phyloP scores from a whole-genome alignment of 2,888 invertebrate genomes.

The Drosophila recens region DNA sequence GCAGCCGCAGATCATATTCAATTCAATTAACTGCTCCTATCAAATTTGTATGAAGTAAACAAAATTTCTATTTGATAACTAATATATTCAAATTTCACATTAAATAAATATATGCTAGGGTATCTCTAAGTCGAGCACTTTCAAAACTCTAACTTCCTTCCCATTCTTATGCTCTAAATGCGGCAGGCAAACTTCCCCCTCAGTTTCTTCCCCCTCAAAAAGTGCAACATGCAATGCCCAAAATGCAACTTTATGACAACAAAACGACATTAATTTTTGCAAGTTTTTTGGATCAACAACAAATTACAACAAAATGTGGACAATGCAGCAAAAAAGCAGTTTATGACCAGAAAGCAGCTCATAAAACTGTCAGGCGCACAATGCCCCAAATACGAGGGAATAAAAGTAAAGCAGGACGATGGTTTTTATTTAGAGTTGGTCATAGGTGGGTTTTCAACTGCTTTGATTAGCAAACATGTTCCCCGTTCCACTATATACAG shows the following conservation, averaged over 20 bases:
- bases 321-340: slow-evolving; percentile 32
- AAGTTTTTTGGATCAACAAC: slow-evolving; percentile 61
- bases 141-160: not conserved
- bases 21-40: not conserved
- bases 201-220: not conserved
- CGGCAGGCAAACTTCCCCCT: not conserved
- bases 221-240: slow-evolving; percentile 31
- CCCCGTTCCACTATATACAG: slow-evolving; percentile 3
- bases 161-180: not conserved
- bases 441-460: slow-evolving; percentile 30
- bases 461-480: slow-evolving; percentile 47
- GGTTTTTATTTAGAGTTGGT: slow-evolving; percentile 1
- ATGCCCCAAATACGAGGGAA: slow-evolving; percentile 5
- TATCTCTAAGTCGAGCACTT: not conserved
- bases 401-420: not conserved
- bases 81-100: too few species aligned
- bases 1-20: not conserved
- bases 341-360: slow-evolving; percentile 55
- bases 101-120: not conserved
- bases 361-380: slow-evolving; percentile 59
- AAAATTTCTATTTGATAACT: not conserved
- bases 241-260: slow-evolving; percentile 42
- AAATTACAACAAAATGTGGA: slow-evolving; percentile 44
- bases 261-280: slow-evolving; percentile 49
- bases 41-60: not conserved